phyloP scores from a whole-genome alignment of 1,140 invertebrate species.

The Samia ricini region DNA sequence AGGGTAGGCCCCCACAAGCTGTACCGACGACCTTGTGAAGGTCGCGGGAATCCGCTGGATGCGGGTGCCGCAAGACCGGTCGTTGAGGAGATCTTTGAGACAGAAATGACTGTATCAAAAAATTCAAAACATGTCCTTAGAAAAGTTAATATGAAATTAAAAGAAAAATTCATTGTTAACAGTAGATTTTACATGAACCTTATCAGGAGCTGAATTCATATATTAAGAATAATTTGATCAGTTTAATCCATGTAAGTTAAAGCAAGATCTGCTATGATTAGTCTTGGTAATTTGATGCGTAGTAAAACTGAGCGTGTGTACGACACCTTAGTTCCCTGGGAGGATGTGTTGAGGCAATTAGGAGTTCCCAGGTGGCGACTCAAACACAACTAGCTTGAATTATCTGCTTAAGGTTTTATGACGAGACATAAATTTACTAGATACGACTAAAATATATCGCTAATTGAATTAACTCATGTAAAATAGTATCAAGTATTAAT shows the following conservation, averaged over 20 bases:
- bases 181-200: too few relatives aligned
- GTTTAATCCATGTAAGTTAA: neutral
- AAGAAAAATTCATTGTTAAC: too few relatives aligned
- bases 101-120: too few relatives aligned
- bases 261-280: slow-evolving; percentile 17
- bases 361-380: slow-evolving; percentile 51
- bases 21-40: too few relatives aligned
- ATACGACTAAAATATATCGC: neutral
- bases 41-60: too few relatives aligned
- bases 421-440: neutral
- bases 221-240: neutral
- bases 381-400: slow-evolving; percentile 47
- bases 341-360: slow-evolving; percentile 53
- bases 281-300: slow-evolving; percentile 30
- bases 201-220: neutral
- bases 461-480: slow-evolving; percentile 2
- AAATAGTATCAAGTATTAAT: neutral
- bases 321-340: slow-evolving; percentile 24
- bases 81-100: too few relatives aligned
- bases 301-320: slow-evolving; percentile 30
- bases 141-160: too few relatives aligned
- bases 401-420: slow-evolving; percentile 52
- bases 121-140: too few relatives aligned
- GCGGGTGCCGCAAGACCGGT: too few relatives aligned
- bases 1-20: too few relatives aligned